A percentile compares a stretch with the other conserved stretches of the same genome.
Conservation (phyloP, 2,113 vertebrate species). For the Thamnophis sirtalis region DNA sequence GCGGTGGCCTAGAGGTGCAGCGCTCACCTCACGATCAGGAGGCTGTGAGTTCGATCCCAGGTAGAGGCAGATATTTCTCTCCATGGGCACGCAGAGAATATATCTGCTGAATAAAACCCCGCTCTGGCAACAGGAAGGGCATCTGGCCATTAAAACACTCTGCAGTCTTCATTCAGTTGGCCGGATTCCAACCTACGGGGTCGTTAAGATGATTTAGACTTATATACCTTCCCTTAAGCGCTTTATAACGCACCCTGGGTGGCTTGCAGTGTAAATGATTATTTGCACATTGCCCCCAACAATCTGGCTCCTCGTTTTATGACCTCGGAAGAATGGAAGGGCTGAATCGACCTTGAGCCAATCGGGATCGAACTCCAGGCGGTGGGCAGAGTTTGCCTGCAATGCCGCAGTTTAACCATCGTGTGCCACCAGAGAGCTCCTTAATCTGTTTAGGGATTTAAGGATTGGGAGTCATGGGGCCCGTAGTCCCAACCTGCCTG, state of each 20-base stretch:
- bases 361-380: not conserved
- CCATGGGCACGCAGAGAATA: too few relatives aligned
- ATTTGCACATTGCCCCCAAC: not conserved
- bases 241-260: not conserved
- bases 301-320: not conserved
- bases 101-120: too few relatives aligned
- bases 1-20: too few relatives aligned
- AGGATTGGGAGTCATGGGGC: not conserved
- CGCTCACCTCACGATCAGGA: too few relatives aligned
- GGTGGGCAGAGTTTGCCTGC: not conserved
- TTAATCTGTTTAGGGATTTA: not conserved
- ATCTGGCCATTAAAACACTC: too few relatives aligned
- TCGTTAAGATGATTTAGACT: too few relatives aligned
- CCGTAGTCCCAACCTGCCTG: not conserved
- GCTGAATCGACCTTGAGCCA: not conserved
- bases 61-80: too few relatives aligned
- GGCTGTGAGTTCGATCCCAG: too few relatives aligned
- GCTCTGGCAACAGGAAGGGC: too few relatives aligned
- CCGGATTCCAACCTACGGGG: too few relatives aligned
- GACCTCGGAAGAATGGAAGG: not conserved
- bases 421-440: not conserved
- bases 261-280: not conserved
- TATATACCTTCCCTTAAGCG: too few relatives aligned
- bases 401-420: not conserved
- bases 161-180: too few relatives aligned